Conservation (phyloP, 2,888 invertebrate genomes). For the Hofmannophila pseudospretella region DNA sequence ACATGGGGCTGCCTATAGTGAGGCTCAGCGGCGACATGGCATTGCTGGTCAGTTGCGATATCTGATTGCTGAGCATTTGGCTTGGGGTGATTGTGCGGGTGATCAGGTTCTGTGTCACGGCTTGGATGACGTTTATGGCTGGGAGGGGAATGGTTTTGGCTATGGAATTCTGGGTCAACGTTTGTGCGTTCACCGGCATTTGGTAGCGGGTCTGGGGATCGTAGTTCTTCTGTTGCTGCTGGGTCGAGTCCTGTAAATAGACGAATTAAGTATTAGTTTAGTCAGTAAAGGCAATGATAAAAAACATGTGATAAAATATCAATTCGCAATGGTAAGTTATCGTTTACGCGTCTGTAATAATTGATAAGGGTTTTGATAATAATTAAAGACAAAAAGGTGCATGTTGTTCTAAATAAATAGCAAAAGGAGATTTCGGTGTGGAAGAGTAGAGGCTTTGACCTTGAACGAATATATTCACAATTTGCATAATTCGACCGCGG, state of each 20-base stretch:
- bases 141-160: constrained; percentile 44
- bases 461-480: constrained; percentile 31
- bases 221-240: constrained; percentile 30
- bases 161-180: constrained; percentile 24
- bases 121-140: constrained; percentile 50
- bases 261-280: neutral
- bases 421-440: constrained; percentile 13
- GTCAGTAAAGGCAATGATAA: no score
- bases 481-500: constrained; percentile 18
- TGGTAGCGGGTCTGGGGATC: constrained; percentile 38
- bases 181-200: constrained; percentile 34
- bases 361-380: neutral
- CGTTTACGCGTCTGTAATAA: no score
- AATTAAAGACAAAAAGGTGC: constrained; percentile 28
- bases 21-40: constrained; percentile 60
- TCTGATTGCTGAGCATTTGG: constrained; percentile 18
- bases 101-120: constrained; percentile 35
- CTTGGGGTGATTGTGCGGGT: constrained; percentile 27
- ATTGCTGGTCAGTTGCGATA: constrained; percentile 17
- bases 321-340: no score
- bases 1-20: constrained; percentile 54
- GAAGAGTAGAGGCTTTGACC: constrained; percentile 45
- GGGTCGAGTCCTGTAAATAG: constrained; percentile 18
- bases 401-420: constrained; percentile 21
- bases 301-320: no score